phyloP scores from a whole-genome alignment of 1,140 invertebrate genomes.

The Tetranychus cinnabarinus region DNA sequence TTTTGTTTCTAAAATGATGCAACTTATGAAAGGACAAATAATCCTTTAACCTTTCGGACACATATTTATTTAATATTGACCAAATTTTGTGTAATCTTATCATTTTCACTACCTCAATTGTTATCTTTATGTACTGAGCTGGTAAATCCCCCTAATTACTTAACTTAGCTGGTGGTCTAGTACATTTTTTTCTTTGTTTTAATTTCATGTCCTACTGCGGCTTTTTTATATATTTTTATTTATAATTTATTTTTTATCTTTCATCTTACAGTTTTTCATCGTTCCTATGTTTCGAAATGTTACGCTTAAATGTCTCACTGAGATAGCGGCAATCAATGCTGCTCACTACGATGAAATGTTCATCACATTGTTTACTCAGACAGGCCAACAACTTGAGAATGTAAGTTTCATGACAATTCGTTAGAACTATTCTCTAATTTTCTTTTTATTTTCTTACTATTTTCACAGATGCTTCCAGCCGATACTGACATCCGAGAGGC shows the following conservation, averaged over 20 bases:
- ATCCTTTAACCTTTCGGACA: too few species aligned
- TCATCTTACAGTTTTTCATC: slow-evolving; percentile 51
- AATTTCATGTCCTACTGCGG: too few species aligned
- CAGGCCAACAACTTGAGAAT: slow-evolving; percentile 63
- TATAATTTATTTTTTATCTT: slow-evolving; percentile 14
- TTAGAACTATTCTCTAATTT: not conserved
- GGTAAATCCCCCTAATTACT: too few species aligned
- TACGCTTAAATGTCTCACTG: slow-evolving; percentile 89
- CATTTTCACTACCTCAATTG: too few species aligned
- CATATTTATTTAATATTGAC: too few species aligned
- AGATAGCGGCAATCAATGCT: slow-evolving; percentile 41
- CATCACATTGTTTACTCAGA: slow-evolving; percentile 59
- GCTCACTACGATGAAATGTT: slow-evolving; percentile 76
- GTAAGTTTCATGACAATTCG: not conserved
- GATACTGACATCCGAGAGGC: slow-evolving; percentile 77
- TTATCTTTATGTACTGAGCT: too few species aligned
- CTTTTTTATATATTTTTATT: not conserved
- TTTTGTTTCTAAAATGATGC: too few species aligned
- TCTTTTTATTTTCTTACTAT: not conserved
- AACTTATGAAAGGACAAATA: too few species aligned
- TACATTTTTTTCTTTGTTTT: not conserved
- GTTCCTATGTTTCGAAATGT: slow-evolving; percentile 96
- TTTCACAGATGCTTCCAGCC: slow-evolving; percentile 51
- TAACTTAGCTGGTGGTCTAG: too few species aligned
- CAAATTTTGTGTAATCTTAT: too few species aligned